A percentile compares a stretch with the other conserved stretches of the same genome.
Conservation (phyloP, 2,888 invertebrate species). For the Apamea monoglypha region DNA sequence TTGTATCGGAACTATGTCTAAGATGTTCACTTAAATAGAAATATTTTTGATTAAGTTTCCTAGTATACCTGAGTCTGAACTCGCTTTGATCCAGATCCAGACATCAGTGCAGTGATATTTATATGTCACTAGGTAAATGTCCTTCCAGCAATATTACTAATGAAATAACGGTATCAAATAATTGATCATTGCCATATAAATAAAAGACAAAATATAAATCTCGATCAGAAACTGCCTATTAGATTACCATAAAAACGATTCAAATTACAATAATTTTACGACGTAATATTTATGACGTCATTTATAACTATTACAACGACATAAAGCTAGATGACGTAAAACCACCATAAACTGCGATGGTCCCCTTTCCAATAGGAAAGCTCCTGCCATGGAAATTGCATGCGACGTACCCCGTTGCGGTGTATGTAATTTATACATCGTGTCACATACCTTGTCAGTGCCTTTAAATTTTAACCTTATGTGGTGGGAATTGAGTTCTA, state of each 20-base stretch:
- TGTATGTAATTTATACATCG: slow-evolving; percentile 36
- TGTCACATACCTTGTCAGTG: not conserved
- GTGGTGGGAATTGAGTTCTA: not conserved
- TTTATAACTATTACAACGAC: slow-evolving; percentile 53
- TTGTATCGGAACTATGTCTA: not conserved
- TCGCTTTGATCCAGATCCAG: not conserved
- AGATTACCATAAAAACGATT: slow-evolving; percentile 42
- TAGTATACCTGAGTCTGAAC: not conserved
- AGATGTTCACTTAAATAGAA: not conserved
- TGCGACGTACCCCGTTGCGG: slow-evolving; percentile 47
- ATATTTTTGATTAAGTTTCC: not conserved
- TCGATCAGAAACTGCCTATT: slow-evolving; percentile 21
- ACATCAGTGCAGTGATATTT: too few species aligned
- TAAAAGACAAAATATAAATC: slow-evolving; percentile 31
- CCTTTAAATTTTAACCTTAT: slow-evolving; percentile 18
- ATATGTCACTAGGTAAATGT: slow-evolving; percentile 11
- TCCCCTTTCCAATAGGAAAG: slow-evolving; percentile 58
- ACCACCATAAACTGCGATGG: slow-evolving; percentile 34
- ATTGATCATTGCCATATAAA: slow-evolving; percentile 7
- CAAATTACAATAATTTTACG: slow-evolving; percentile 44
- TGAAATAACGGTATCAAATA: slow-evolving; percentile 24
- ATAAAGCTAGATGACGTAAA: slow-evolving; percentile 53
- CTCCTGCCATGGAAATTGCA: slow-evolving; percentile 65
- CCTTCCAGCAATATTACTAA: not conserved
- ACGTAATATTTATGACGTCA: slow-evolving; percentile 56